Evolutionary conservation across 2,797 vertebrate species (phyloP).

Genomic region (Antrozous pallidus): DNA sequence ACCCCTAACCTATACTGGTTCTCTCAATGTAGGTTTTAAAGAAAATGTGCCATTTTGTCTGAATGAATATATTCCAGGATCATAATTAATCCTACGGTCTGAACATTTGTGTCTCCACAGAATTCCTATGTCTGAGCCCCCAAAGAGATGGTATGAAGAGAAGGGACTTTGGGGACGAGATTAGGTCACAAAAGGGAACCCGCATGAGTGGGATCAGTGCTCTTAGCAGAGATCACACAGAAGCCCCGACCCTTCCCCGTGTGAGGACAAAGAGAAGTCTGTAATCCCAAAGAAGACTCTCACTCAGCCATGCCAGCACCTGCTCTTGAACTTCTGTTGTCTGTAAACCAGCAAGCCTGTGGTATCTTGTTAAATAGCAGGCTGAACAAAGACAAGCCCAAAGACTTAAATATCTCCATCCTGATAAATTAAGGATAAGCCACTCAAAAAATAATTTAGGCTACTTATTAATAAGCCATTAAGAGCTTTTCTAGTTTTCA

Average conservation of each 20-base stretch:
- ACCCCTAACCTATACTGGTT: not conserved
- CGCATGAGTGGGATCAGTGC: not conserved
- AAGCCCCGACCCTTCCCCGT: accelerated
- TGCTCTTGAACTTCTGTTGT: not conserved
- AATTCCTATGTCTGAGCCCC: not conserved
- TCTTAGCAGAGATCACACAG: accelerated
- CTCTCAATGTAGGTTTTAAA: not conserved
- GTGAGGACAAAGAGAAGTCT: accelerated
- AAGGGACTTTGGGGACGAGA: not conserved
- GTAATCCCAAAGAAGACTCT: too few species aligned
- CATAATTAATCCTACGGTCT: not conserved
- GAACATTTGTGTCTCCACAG: not conserved
- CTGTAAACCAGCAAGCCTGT: not conserved
- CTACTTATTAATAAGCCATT: not conserved
- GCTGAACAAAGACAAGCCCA: not conserved
- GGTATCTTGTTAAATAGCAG: too few species aligned
- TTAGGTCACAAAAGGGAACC: not conserved
- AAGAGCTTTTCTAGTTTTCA: not conserved
- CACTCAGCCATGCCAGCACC: accelerated
- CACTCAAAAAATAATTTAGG: not conserved
- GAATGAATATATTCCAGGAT: not conserved
- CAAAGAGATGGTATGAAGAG: too few species aligned
- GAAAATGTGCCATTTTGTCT: not conserved
- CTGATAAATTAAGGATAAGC: not conserved
- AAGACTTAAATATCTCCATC: not conserved